A percentile compares a stretch with the other conserved stretches of the same genome.
Evolutionary conservation across 2,888 invertebrate species (phyloP).

Genomic region (Bellardia bayeri): DNA sequence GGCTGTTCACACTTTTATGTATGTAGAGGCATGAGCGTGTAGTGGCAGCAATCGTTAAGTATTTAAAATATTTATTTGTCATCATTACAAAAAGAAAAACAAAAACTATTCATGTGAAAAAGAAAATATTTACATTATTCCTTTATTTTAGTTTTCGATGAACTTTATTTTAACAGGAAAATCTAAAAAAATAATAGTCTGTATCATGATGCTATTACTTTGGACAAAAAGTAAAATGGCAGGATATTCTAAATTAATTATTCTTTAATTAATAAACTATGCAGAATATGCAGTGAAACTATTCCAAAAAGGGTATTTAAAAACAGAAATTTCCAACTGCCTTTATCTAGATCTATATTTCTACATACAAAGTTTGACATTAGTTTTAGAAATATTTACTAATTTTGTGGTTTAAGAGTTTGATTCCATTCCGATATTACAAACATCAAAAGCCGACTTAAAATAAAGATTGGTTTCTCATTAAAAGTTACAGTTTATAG

Average conservation of each 20-base stretch:
- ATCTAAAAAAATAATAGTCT: not conserved
- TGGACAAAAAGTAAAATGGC: constrained; percentile 28
- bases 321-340: no score
- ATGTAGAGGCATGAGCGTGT: not conserved
- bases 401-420: no score
- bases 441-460: no score
- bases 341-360: no score
- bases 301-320: no score
- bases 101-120: not conserved
- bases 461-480: no score
- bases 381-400: no score
- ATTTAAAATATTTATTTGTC: constrained; percentile 51
- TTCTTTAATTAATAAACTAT: no score
- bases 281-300: no score
- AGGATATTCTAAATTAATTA: constrained; percentile 1
- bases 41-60: constrained; percentile 16
- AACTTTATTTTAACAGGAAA: constrained; percentile 13
- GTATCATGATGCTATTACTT: not conserved
- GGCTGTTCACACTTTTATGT: constrained; percentile 34
- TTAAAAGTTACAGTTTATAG: no score
- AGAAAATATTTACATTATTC: constrained; percentile 50
- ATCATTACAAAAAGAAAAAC: constrained; percentile 2
- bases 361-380: no score
- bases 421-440: no score
- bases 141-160: constrained; percentile 26